A percentile compares a stretch with the other conserved stretches of the same genome.
These are phyloP conservation scores for Caenorhabditis angaria DNA, from an alignment of 2,888 invertebrate species.

Conservation along the genomic window DNA sequence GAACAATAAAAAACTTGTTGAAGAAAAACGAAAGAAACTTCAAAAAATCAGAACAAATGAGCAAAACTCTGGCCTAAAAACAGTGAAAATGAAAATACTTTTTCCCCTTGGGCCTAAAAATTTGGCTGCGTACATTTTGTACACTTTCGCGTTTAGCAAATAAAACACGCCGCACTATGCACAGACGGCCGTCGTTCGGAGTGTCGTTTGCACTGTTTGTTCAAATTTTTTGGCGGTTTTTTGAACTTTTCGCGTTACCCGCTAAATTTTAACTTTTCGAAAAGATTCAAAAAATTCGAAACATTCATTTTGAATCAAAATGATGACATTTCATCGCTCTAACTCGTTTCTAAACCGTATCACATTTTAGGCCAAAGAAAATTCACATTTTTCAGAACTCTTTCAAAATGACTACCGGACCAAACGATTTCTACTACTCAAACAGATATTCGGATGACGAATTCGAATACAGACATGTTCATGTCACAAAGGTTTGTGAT, in stretches of 20 bases:
- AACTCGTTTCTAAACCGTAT: no score
- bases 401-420: slow-evolving; percentile 55
- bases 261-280: no score
- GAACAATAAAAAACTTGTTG: neutral
- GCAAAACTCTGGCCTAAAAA: neutral
- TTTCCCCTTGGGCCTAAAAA: slow-evolving; percentile 12
- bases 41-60: neutral
- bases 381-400: no score
- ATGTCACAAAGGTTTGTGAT: slow-evolving; percentile 53
- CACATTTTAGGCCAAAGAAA: no score
- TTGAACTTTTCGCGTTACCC: neutral
- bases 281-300: no score
- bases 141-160: slow-evolving; percentile 29
- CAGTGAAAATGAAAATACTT: slow-evolving; percentile 1
- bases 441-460: slow-evolving; percentile 70
- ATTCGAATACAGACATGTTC: slow-evolving; percentile 68
- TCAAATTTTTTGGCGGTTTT: slow-evolving; percentile 5
- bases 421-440: slow-evolving; percentile 70
- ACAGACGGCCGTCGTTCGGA: slow-evolving; percentile 15
- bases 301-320: no score
- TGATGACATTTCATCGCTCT: no score
- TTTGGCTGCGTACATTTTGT: neutral
- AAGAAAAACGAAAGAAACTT: slow-evolving; percentile 6
- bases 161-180: slow-evolving; percentile 16
- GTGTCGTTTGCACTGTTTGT: no score